Evolutionary conservation across 2,113 vertebrate species (phyloP).

Genomic region (Asarcornis scutulata): DNA sequence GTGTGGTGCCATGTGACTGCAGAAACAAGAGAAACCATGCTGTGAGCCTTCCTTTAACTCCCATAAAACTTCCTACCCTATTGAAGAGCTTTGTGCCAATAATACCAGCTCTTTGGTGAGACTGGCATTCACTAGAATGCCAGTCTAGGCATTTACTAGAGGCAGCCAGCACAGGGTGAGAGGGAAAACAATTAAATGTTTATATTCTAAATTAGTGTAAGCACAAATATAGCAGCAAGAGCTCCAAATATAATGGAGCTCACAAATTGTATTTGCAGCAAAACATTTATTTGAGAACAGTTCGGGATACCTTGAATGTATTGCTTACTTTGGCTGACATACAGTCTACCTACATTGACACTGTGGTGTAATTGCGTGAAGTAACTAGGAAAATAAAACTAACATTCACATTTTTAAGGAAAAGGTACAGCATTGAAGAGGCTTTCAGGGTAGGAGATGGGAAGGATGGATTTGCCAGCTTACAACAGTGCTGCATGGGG

Average conservation of each 20-base stretch:
- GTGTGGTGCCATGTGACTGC: background rate
- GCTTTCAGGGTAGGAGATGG: background rate
- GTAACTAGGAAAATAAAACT: too few relatives aligned
- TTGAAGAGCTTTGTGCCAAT: background rate
- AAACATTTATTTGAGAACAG: background rate
- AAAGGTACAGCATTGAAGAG: too few relatives aligned
- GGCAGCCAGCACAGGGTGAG: background rate
- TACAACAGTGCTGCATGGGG: background rate
- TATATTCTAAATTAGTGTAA: background rate
- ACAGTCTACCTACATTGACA: background rate
- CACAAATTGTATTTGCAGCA: background rate
- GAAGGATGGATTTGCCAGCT: background rate
- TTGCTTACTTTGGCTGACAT: background rate
- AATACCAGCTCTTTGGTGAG: background rate
- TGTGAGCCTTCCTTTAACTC: background rate
- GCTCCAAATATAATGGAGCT: background rate
- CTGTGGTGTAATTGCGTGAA: too few relatives aligned
- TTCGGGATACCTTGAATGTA: background rate
- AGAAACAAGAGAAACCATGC: constrained; percentile 8
- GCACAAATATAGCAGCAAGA: background rate
- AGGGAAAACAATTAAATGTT: background rate
- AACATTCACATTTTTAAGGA: too few relatives aligned
- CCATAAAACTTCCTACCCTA: background rate
- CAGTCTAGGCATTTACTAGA: background rate
- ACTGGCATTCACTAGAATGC: background rate